These are phyloP conservation scores for Irena cyanogastra DNA, from an alignment of 2,113 vertebrate genomes.

Conservation along the genomic window DNA sequence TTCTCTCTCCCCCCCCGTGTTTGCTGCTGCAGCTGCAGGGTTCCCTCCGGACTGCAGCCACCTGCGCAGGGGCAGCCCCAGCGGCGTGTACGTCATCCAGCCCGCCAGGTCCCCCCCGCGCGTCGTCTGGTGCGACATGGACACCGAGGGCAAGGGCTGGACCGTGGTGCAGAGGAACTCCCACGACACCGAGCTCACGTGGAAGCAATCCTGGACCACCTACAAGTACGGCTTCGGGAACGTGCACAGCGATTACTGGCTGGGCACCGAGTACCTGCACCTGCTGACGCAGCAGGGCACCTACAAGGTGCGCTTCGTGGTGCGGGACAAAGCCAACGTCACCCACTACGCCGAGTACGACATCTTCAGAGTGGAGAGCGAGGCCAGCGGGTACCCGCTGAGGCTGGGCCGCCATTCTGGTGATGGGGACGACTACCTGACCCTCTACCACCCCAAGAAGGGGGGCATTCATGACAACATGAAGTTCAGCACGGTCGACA, in stretches of 20 bases:
- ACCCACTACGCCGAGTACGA: constrained; percentile 50
- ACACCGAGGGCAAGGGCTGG: constrained; percentile 62
- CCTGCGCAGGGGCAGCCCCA: neutral
- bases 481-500: constrained; percentile 55
- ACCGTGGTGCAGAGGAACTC: constrained; percentile 58
- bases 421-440: constrained; percentile 21
- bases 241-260: constrained; percentile 44
- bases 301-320: constrained; percentile 64
- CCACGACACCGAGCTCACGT: neutral
- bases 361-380: constrained; percentile 57
- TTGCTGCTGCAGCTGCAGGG: neutral
- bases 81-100: constrained; percentile 54
- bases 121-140: constrained; percentile 66
- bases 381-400: constrained; percentile 40
- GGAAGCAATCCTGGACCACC: constrained; percentile 63
- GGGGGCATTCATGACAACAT: constrained; percentile 61
- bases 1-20: neutral
- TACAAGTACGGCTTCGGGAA: constrained; percentile 66
- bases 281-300: constrained; percentile 57
- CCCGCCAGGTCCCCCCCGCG: neutral
- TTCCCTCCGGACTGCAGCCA: constrained; percentile 60
- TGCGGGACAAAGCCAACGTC: constrained; percentile 18
- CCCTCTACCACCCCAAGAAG: constrained; percentile 12
- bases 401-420: constrained; percentile 18
- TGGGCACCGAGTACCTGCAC: constrained; percentile 63